Evolutionary conservation across 2,888 invertebrate species (phyloP), one percentile per base, ranked within the genome.

Genomic region (Andrena haemorrhoa): DNA sequence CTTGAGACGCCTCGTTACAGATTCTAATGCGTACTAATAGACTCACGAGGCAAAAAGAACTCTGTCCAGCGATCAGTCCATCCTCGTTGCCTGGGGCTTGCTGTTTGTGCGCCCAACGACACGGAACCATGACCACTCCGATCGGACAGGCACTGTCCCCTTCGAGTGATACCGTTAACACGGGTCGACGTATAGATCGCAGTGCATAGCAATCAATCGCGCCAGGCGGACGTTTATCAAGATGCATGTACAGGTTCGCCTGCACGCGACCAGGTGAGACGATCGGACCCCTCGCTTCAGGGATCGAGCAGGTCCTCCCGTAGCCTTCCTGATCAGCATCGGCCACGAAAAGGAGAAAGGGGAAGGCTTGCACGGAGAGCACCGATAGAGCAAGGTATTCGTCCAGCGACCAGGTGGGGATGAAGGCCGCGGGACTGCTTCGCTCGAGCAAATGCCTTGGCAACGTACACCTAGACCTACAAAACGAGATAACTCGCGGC

Each of bases 401-500:
- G 69, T 80, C 73, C 71, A 75, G 63, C 61, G 64, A 41, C 10
- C 79, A 84, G 79, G 92, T 89, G 91, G 92, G 92, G 92, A 91
- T 89, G 92, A 92, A 92, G 92, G 92, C 89, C 91, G 86, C 85
- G 74, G 29, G 26, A 71, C 65, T 49, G 79, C 88, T 78, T 86
- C 83, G 87, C 81, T 86, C 89, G 87, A 87, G 84, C 82, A 84
- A 88, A 82, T 63, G 79, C 81, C 87, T 84, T 81, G 83, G 49
- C 85, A 56, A 60, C 31, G 75, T 60, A 82, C 86, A 90, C 90
- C 90, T 90, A 90, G 90, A 90, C 91, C 90, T 89, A 91, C 88
- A 90, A 90, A 88, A 75, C 85, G 80, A 85, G 83, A 87, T 84
- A 78, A 84, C 78, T 71, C 66, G 82, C 29, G 31, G 61, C 74